These are phyloP conservation scores for Atrina japonica DNA, from an alignment of 2,888 invertebrate species.

Conservation along the genomic window DNA sequence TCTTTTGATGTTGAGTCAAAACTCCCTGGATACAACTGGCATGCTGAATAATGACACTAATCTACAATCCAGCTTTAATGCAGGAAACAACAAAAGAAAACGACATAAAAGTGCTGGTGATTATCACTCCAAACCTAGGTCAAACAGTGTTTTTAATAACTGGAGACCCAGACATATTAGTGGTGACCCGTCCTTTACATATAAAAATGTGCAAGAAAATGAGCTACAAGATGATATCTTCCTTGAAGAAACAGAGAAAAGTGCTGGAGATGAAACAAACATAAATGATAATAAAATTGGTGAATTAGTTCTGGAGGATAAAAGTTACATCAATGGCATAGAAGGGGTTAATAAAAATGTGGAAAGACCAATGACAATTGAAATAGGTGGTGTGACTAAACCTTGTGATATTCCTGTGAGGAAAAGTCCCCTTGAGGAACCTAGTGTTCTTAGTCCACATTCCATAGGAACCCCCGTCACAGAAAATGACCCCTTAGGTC, in stretches of 20 bases:
- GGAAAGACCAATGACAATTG: conserved; percentile 14
- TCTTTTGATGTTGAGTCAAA: conserved; percentile 81
- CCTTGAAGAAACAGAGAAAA: conserved; percentile 40
- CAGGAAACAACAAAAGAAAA: conserved; percentile 61
- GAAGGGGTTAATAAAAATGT: not conserved
- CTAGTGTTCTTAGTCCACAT: conserved; percentile 31
- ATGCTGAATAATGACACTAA: conserved; percentile 47
- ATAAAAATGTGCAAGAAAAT: not conserved
- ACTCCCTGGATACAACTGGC: conserved; percentile 61
- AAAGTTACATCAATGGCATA: not conserved
- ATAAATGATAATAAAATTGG: conserved; percentile 63
- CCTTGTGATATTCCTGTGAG: conserved; percentile 29
- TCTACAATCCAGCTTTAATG: conserved; percentile 49
- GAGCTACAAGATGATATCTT: conserved; percentile 39
- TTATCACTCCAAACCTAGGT: conserved; percentile 59
- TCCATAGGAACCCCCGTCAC: conserved; percentile 89
- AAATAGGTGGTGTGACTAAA: conserved; percentile 2
- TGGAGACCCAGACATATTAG: conserved; percentile 58
- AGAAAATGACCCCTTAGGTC: conserved; percentile 95
- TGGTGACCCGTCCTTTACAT: conserved; percentile 38
- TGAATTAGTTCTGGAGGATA: conserved; percentile 59
- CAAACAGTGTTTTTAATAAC: conserved; percentile 68
- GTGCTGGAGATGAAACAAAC: conserved; percentile 44
- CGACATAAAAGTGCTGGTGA: conserved; percentile 79
- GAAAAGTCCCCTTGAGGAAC: not conserved